Percentiles rank a stretch among this genome's conserved stretches.
Conservation (phyloP, 2,888 invertebrate species). For the Drosophila fungiperda region DNA sequence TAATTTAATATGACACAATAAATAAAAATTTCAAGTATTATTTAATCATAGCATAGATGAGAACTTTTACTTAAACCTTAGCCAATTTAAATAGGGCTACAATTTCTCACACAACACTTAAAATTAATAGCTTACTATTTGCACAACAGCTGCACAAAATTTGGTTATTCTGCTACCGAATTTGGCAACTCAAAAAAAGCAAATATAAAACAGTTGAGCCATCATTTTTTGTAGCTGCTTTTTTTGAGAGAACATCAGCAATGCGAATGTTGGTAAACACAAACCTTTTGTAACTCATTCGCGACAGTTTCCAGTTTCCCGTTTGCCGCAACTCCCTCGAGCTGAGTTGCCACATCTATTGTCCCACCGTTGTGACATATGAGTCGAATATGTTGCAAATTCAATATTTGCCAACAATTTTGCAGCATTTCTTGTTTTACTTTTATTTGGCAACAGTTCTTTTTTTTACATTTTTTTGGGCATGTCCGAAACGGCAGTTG, state of each 20-base stretch:
- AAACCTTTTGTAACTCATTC: constrained; percentile 76
- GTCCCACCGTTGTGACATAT: constrained; percentile 68
- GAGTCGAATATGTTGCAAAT: constrained; percentile 84
- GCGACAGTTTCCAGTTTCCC: constrained; percentile 47
- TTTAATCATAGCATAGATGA: no score
- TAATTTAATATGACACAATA: no score
- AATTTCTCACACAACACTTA: constrained; percentile 56
- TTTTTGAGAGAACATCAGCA: constrained; percentile 1
- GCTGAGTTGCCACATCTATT: constrained; percentile 23
- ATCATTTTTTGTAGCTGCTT: constrained; percentile 31
- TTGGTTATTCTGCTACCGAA: constrained; percentile 48
- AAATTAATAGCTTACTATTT: constrained; percentile 75
- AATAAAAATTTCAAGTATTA: no score
- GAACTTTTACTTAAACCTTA: neutral
- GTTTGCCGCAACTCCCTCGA: neutral
- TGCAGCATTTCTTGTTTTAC: constrained; percentile 67
- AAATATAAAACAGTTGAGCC: constrained; percentile 22
- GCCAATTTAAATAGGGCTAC: neutral
- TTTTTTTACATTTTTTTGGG: constrained; percentile 27
- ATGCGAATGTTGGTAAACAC: constrained; percentile 79
- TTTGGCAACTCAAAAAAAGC: constrained; percentile 37
- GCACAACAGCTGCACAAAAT: constrained; percentile 73
- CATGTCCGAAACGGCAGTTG: constrained; percentile 68
- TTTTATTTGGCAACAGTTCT: constrained; percentile 49
- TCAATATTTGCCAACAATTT: constrained; percentile 84